Percentiles rank a stretch among this genome's conserved stretches.
Evolutionary conservation across 2,113 vertebrate species (phyloP).

Genomic region (Saguinus imperator): DNA sequence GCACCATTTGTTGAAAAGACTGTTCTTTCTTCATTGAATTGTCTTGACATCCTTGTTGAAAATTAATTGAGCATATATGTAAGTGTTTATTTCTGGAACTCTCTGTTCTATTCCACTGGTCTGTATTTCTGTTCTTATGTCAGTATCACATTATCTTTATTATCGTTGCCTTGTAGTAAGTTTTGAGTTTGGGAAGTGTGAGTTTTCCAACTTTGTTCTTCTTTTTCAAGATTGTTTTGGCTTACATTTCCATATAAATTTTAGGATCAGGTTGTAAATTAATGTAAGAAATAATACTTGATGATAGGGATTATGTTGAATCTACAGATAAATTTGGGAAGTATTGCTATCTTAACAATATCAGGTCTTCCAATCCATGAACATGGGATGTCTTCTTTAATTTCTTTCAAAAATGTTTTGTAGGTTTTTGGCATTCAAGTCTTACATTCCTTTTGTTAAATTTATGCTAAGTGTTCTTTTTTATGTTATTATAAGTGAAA

Average conservation of each 20-base stretch:
- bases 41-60: background rate
- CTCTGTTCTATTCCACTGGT: background rate
- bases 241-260: constrained; percentile 7
- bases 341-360: background rate
- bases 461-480: constrained; percentile 26
- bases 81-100: background rate
- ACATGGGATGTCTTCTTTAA: background rate
- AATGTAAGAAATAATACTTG: background rate
- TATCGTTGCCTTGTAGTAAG: background rate
- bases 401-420: constrained; percentile 10
- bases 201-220: background rate
- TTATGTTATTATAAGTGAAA: background rate
- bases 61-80: background rate
- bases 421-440: background rate
- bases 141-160: background rate
- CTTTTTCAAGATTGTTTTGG: background rate
- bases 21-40: background rate
- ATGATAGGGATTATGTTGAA: background rate
- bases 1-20: background rate
- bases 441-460: background rate
- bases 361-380: background rate
- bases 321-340: background rate
- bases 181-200: background rate
- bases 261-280: background rate
- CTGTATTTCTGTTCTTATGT: background rate